Base-by-base conservation (phyloP, 2,888 invertebrate species). In the Peribatodes rhomboidaria region DNA sequence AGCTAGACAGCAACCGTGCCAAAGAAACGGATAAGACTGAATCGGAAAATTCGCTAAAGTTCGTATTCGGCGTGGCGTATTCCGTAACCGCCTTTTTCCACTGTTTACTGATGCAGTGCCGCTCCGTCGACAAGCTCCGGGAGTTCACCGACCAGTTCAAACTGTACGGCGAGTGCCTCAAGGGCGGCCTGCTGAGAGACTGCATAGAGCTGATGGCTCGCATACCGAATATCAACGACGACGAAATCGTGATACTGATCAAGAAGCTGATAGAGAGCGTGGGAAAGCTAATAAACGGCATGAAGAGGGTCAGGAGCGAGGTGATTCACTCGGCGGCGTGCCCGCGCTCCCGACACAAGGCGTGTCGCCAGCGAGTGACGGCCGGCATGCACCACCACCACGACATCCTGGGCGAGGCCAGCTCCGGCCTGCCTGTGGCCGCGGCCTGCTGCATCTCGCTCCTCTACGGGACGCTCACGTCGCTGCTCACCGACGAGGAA, bases 141-240 rank as follows among this genome's bases (percentile, higher is more conserved):
- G 94, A 95, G 68, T 95, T 95, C 75, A 89, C 94, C 0, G 94
- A 95, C 37, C 89, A 95, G 47, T 95, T 95, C 68, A 94, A 94
- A 65, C 77, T 95, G 49, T 95, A 95, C 76, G 90, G 92, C 1
- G 95, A 95, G 63, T 95, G 95, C 65, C 89, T 94, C 31, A 94
- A 94, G 62, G 95, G 95, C 0, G 92, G 92, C 16, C 80, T 95
- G 14, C 82, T 95, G 13, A 94, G 94, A 71, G 92, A 94, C 69
- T 94, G 94, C 44, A 89, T 95, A 11, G 86, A 92, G 49, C 78
- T 94, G 6, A 94, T 95, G 79, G 86, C 95, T 6, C 86, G 94
- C 52, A 86, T 94, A 57, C 94, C 94, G 0, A 85, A 81, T 16
- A 78, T 84, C 0, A 88, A 94, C 33, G 67, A 75, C 10, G 84